Conservation (phyloP, 2,113 vertebrate species). For the Caloenas nicobarica region DNA sequence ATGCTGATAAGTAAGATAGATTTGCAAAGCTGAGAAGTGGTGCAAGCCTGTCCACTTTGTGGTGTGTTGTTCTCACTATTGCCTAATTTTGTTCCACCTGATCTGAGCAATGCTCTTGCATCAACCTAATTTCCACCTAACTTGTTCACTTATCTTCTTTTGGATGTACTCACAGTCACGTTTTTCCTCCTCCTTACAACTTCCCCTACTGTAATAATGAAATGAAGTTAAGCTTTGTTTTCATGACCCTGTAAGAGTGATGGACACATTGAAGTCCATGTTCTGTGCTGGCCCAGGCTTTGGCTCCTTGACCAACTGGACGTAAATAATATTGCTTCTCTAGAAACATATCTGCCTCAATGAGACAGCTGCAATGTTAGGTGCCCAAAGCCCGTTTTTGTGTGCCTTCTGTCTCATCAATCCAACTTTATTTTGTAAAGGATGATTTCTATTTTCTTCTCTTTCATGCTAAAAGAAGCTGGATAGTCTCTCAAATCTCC, state of each 20-base stretch:
- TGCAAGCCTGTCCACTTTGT: not conserved
- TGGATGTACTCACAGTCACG: fast-evolving
- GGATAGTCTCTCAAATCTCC: not conserved
- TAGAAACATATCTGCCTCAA: not conserved
- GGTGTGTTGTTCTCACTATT: not conserved
- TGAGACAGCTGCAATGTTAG: not conserved
- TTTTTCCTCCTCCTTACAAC: not conserved
- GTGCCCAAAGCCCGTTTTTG: not conserved
- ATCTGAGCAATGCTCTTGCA: not conserved
- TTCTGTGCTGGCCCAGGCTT: not conserved
- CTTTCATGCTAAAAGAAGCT: not conserved
- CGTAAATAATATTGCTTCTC: not conserved
- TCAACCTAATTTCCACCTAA: not conserved
- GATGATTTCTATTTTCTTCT: not conserved
- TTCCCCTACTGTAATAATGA: not conserved
- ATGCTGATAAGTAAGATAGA: not conserved
- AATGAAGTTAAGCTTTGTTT: not conserved
- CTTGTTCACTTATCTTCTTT: not conserved
- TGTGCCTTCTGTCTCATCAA: not conserved
- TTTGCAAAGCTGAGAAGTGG: not conserved
- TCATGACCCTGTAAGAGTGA: not conserved
- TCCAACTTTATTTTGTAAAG: not conserved
- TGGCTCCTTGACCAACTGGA: not conserved
- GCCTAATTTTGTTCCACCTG: not conserved
- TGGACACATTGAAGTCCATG: not conserved